Evolutionary conservation across 1,140 invertebrate genomes (phyloP).

Genomic region (Trypoxylus dichotomus): DNA sequence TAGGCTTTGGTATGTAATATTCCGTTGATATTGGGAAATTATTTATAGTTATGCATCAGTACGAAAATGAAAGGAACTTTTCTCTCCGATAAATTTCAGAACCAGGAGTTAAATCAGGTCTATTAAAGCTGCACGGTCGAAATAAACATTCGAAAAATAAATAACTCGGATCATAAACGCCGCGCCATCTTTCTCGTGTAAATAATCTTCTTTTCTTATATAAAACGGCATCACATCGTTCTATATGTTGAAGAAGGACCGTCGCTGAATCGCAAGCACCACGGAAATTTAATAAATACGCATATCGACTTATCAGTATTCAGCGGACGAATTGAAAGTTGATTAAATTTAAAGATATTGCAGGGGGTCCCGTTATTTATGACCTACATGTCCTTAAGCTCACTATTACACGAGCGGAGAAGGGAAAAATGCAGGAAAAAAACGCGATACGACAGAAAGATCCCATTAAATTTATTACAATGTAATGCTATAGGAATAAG

Average conservation of each 20-base stretch:
- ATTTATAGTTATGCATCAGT: too few species aligned
- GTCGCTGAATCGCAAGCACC: neutral
- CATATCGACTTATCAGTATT: conserved; percentile 25
- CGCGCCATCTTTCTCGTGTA: neutral
- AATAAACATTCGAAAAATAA: too few species aligned
- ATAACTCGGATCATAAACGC: too few species aligned
- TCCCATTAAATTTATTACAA: conserved; percentile 21
- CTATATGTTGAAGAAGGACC: neutral
- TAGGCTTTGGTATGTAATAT: too few species aligned
- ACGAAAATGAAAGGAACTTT: too few species aligned
- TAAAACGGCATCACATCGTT: neutral
- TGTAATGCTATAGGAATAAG: neutral
- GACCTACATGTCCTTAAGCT: conserved; percentile 29
- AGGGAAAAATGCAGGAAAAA: neutral
- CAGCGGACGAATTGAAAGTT: conserved; percentile 21
- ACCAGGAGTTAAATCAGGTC: too few species aligned
- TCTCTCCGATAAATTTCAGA: too few species aligned
- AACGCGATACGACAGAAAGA: conserved; percentile 3
- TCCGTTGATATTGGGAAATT: too few species aligned
- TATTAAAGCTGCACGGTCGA: too few species aligned
- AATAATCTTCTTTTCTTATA: neutral
- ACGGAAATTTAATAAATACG: conserved; percentile 27
- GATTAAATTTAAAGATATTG: conserved; percentile 32
- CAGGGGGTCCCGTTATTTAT: conserved; percentile 22
- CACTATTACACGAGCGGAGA: neutral